These are phyloP conservation scores for Erannis defoliaria DNA, from an alignment of 2,888 invertebrate species.

Conservation along the genomic window DNA sequence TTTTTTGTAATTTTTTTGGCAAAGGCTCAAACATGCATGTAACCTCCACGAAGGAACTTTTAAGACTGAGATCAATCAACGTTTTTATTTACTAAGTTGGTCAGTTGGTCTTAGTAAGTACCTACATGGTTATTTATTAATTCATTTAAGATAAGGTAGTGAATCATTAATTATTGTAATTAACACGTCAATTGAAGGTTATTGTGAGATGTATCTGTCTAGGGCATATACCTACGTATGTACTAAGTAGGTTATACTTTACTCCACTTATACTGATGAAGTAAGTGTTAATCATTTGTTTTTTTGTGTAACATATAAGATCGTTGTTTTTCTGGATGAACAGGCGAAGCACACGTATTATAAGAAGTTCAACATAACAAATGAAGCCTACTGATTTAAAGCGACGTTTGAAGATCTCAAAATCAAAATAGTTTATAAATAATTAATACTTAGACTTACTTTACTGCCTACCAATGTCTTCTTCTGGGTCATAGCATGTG, in stretches of 20 bases:
- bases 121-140: constrained; percentile 19
- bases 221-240: constrained; percentile 10
- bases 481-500: too few relatives aligned
- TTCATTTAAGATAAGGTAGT: constrained; percentile 20
- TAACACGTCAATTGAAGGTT: constrained; percentile 19
- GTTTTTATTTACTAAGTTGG: constrained; percentile 25
- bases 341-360: too few relatives aligned
- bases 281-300: neutral
- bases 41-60: constrained; percentile 8
- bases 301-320: too few relatives aligned
- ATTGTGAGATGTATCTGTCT: constrained; percentile 1
- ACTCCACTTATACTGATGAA: neutral
- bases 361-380: too few relatives aligned
- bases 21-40: constrained; percentile 17
- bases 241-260: too few relatives aligned
- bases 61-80: constrained; percentile 13
- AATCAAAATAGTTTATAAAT: too few relatives aligned
- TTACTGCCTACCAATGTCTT: too few relatives aligned
- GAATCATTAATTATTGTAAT: constrained; percentile 22
- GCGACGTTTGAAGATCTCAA: too few relatives aligned
- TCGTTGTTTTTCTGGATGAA: too few relatives aligned
- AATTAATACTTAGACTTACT: too few relatives aligned
- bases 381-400: too few relatives aligned
- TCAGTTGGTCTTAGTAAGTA: neutral
- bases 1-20: constrained; percentile 18